Evolutionary conservation across 2,797 vertebrate genomes (phyloP).

Genomic region (Diglossa cyanea): DNA sequence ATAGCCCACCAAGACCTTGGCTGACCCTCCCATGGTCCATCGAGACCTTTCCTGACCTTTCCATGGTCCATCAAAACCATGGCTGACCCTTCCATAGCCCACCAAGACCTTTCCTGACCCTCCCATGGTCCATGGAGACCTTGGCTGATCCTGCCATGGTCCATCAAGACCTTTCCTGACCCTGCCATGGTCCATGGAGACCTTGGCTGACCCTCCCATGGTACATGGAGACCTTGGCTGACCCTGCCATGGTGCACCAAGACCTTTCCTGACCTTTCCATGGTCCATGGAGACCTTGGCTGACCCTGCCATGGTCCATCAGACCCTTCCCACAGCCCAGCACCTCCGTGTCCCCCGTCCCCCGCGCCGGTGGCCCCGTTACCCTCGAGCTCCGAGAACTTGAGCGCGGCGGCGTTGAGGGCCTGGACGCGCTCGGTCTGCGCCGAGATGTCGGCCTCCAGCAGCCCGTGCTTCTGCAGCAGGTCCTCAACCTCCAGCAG

Average conservation of each 20-base stretch:
- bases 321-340: rapidly evolving
- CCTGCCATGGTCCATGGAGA: not conserved
- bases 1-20: rapidly evolving
- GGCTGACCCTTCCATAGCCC: rapidly evolving
- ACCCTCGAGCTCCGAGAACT: slow-evolving; percentile 90
- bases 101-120: rapidly evolving
- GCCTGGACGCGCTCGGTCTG: slow-evolving; percentile 89
- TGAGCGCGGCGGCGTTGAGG: slow-evolving; percentile 86
- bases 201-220: rapidly evolving
- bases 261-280: rapidly evolving
- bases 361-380: rapidly evolving
- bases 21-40: too few species aligned
- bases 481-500: slow-evolving; percentile 93
- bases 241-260: not conserved
- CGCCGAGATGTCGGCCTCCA: slow-evolving; percentile 88
- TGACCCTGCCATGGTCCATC: rapidly evolving
- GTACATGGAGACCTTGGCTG: rapidly evolving
- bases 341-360: rapidly evolving
- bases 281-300: rapidly evolving
- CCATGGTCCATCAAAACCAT: rapidly evolving
- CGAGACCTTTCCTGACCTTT: rapidly evolving
- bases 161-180: rapidly evolving
- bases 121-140: too few species aligned
- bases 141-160: rapidly evolving
- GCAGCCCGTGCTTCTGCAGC: slow-evolving; percentile 89